Evolutionary conservation across 2,888 invertebrate genomes (phyloP), one percentile per base, ranked within the genome.

Genomic region (Eumacrocentrus americanus): DNA sequence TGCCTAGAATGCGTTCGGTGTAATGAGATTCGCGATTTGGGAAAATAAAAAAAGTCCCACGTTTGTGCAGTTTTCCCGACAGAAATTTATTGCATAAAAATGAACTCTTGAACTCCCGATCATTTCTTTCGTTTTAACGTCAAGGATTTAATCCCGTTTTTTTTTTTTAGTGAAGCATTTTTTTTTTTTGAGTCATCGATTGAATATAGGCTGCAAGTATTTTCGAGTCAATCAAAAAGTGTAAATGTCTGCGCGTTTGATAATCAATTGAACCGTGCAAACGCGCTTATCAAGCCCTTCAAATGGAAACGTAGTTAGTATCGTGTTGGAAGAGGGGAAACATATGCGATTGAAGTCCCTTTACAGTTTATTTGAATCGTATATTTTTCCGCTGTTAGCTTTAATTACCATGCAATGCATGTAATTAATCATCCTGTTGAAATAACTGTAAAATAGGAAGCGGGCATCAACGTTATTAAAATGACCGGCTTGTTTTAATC

Each of bases 21-120:
- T 57, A 59, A 54, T 40, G 35, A 40, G 25, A 48, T 52, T n/a
- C n/a, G 47, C 52, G 22, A 48, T 44, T 18, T 29, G 29, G n/a
- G 37, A 29, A 46, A 34, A 35, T 40, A 29, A 25, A 11, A 25
- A 22, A 16, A 50, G 4, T 12, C 6, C 0, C 6, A 2, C 11
- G 20, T 20, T 6, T 20, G 7, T 5, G 42, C 20, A 42, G 7
- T 42, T 42, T 2, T 42, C n/a, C 7, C 0, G n/a, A 18, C 12
- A 40, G 9, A 16, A 42, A 7, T 42, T 20, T 20, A 2, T 6
- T 16, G 18, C 2, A 42, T 11, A 20, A 42, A 16, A 42, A 18
- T 40, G 6, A 11, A 11, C 9, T 9, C 18, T 7, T 20, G 11
- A 1, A 40, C 6, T 40, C 18, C 18, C n/a, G 18, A 18, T 42